Evolutionary conservation across 2,888 invertebrate genomes (phyloP).

Genomic region (Steinernema carpocapsae): DNA sequence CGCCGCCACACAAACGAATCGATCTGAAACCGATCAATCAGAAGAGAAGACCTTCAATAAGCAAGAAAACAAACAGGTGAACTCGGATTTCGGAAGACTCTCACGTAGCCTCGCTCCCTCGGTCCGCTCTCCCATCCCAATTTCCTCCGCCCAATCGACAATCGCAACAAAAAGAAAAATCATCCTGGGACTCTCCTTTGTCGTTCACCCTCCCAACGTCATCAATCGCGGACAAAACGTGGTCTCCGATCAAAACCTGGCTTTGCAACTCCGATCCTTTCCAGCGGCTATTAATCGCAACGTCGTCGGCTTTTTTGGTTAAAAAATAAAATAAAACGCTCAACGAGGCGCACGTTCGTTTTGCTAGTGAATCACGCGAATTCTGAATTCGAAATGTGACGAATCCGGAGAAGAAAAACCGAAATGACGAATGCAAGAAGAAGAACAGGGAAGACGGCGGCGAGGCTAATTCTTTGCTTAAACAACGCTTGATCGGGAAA

Average conservation of each 20-base stretch:
- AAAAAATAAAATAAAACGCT: background rate
- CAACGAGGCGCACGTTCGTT: background rate
- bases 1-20: no score
- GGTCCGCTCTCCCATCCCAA: no score
- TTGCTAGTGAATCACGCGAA: slow-evolving; percentile 26
- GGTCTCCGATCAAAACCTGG: no score
- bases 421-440: background rate
- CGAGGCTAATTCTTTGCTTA: slow-evolving; percentile 28
- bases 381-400: slow-evolving; percentile 19
- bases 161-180: slow-evolving; percentile 6
- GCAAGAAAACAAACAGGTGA: no score
- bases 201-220: background rate
- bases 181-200: background rate
- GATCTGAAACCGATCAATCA: no score
- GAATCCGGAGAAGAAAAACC: background rate
- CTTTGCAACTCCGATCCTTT: no score
- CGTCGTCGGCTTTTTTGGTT: background rate
- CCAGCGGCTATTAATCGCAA: background rate
- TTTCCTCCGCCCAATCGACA: background rate
- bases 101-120: no score
- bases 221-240: no score
- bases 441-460: background rate
- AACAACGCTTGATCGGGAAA: slow-evolving; percentile 1
- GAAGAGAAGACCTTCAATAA: no score
- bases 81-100: no score